phyloP scores from a whole-genome alignment of 2,113 vertebrate species.

The Acrocephalus kingi region DNA sequence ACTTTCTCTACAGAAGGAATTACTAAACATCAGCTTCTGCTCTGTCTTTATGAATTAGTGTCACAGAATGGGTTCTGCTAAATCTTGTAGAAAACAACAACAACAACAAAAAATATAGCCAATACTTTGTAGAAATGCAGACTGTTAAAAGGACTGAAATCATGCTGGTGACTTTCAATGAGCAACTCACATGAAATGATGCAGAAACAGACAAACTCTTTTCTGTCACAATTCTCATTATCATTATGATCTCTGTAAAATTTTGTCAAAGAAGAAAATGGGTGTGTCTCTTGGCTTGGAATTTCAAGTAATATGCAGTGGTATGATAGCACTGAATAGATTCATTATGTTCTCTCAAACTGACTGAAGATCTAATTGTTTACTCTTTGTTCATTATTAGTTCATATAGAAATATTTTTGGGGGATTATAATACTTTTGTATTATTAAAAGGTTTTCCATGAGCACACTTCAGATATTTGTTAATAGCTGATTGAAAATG shows the following conservation, averaged over 20 bases:
- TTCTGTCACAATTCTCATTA: background rate
- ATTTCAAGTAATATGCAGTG: background rate
- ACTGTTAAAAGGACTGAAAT: background rate
- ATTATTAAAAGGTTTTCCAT: background rate
- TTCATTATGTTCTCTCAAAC: background rate
- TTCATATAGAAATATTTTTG: background rate
- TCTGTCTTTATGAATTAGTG: background rate
- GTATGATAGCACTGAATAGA: background rate
- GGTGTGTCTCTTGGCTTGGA: background rate
- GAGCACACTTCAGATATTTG: background rate
- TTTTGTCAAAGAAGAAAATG: background rate
- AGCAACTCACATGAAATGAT: background rate
- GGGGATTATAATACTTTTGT: background rate
- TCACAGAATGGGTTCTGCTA: background rate
- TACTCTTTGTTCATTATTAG: background rate
- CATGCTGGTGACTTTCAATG: background rate
- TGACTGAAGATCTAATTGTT: background rate
- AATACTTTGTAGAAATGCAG: background rate
- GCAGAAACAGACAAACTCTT: background rate
- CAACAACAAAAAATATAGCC: background rate
- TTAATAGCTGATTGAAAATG: background rate
- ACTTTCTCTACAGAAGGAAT: background rate
- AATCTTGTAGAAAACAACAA: background rate
- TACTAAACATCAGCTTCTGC: background rate
- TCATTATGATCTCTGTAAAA: background rate